These are phyloP conservation scores for Sarcophaga bullata DNA, from an alignment of 1,140 invertebrate species.

Conservation along the genomic window DNA sequence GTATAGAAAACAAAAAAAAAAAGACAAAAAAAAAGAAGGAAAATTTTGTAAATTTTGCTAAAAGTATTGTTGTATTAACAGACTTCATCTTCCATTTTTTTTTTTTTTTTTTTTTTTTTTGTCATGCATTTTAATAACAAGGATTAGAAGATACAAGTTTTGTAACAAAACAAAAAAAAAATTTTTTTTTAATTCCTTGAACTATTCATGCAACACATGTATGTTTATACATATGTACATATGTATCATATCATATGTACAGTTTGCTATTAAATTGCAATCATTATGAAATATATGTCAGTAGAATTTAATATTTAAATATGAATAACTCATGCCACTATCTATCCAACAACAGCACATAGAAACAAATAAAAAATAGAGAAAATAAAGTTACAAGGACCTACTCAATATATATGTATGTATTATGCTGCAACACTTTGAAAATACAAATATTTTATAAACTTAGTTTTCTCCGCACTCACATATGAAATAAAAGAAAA, in stretches of 20 bases:
- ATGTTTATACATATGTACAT: not conserved
- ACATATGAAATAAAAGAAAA: not conserved
- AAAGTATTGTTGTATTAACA: not conserved
- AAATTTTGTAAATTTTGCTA: not conserved
- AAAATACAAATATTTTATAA: not conserved
- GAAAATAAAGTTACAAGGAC: not conserved
- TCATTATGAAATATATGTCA: conserved; percentile 11
- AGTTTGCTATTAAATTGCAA: not conserved
- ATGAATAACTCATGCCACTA: not conserved
- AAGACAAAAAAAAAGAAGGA: not conserved
- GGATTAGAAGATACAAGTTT: not conserved
- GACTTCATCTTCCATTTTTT: too few species aligned
- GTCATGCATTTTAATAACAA: not conserved
- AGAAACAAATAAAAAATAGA: not conserved
- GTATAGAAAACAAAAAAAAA: too few species aligned
- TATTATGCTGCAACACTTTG: not conserved
- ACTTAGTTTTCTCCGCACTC: not conserved
- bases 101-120: too few species aligned
- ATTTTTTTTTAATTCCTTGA: too few species aligned
- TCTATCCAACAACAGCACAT: not conserved
- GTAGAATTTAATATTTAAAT: conserved; percentile 11
- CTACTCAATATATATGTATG: not conserved
- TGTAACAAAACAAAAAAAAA: not conserved
- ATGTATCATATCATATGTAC: not conserved
- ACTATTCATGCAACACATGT: not conserved